Conservation (phyloP, 2,797 vertebrate genomes). For the Nyctalus aviator region DNA sequence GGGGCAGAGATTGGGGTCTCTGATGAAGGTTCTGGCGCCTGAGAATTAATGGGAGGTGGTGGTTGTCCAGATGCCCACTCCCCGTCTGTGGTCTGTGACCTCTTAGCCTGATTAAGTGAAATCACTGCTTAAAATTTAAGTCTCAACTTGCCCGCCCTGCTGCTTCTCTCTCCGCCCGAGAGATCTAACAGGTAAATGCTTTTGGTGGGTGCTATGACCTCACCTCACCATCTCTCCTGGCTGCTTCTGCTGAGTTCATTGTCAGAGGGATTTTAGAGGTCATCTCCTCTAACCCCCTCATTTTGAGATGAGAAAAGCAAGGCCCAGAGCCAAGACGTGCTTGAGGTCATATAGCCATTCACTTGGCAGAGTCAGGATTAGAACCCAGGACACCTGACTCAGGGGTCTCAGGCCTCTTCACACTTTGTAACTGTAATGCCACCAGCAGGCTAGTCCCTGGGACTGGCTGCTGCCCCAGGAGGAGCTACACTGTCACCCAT, state of each 20-base stretch:
- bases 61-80: neutral
- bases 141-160: neutral
- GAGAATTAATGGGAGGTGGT: neutral
- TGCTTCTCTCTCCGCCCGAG: neutral
- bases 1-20: neutral
- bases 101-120: slow-evolving; percentile 53
- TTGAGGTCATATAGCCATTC: neutral
- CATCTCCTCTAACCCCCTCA: neutral
- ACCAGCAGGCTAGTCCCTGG: neutral
- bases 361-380: neutral
- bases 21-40: neutral
- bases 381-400: neutral
- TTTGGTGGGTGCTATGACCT: neutral
- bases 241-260: slow-evolving; percentile 27
- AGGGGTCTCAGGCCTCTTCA: neutral
- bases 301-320: slow-evolving; percentile 46
- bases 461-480: neutral
- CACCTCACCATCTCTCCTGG: slow-evolving; percentile 6
- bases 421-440: neutral
- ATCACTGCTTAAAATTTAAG: slow-evolving; percentile 32
- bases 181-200: slow-evolving; percentile 7
- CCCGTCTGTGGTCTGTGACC: slow-evolving; percentile 47
- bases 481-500: neutral
- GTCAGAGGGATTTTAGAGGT: neutral
- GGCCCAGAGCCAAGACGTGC: neutral